Evolutionary conservation across 2,113 vertebrate species (phyloP).

Genomic region (Leptobrachium leishanense): DNA sequence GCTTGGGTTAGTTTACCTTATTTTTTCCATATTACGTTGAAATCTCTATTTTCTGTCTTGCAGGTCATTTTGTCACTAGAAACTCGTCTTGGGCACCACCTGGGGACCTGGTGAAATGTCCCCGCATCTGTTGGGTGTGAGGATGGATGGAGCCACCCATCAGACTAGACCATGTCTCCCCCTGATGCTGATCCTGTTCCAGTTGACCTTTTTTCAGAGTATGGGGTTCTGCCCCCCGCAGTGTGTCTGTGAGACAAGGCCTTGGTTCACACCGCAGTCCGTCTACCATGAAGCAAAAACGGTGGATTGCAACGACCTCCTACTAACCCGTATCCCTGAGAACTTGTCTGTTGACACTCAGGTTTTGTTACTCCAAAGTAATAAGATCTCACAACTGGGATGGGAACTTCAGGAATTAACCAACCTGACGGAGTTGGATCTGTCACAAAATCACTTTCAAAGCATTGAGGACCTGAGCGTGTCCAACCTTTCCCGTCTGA

Average conservation of each 20-base stretch:
- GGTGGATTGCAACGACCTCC: conserved; percentile 77
- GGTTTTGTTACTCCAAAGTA: conserved; percentile 78
- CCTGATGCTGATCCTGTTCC: not conserved
- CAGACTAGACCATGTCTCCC: conserved; percentile 1
- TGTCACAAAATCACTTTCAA: conserved; percentile 78
- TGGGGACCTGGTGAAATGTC: not conserved
- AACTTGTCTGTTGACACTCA: conserved; percentile 72
- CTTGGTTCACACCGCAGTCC: conserved; percentile 80
- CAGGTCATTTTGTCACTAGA: too few relatives aligned
- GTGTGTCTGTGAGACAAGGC: conserved; percentile 79
- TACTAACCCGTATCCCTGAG: conserved; percentile 64
- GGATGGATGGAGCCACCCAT: not conserved
- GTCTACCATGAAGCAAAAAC: conserved; percentile 75
- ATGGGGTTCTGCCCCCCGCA: conserved; percentile 66
- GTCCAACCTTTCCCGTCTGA: conserved; percentile 66
- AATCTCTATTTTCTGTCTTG: too few relatives aligned
- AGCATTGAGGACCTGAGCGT: conserved; percentile 68
- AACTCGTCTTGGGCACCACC: too few relatives aligned
- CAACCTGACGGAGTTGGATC: conserved; percentile 78
- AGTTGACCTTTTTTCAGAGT: not conserved
- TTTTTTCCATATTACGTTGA: too few relatives aligned
- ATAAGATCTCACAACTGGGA: conserved; percentile 72
- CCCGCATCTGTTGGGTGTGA: not conserved
- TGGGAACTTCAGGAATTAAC: conserved; percentile 67
- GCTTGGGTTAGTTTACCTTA: too few relatives aligned